These are phyloP conservation scores for Drosophila cracens DNA, from an alignment of 2,888 invertebrate genomes.

Conservation along the genomic window DNA sequence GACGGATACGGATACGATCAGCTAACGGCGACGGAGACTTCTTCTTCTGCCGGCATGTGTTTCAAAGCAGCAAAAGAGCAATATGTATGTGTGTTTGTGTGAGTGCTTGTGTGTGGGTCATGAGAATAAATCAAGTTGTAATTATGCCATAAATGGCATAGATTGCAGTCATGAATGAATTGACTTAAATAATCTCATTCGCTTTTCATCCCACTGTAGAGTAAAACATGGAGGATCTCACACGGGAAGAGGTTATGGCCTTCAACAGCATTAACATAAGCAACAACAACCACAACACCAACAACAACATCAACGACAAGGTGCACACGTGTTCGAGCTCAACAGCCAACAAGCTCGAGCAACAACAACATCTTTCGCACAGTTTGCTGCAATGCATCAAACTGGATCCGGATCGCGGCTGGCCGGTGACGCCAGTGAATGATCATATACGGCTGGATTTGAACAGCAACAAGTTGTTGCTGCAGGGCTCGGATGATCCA, in stretches of 20 bases:
- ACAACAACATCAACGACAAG: slow-evolving; percentile 27
- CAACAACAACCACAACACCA: slow-evolving; percentile 14
- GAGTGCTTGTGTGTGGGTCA: slow-evolving; percentile 6
- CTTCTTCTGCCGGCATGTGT: slow-evolving; percentile 53
- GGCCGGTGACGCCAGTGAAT: slow-evolving; percentile 48
- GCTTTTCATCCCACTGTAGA: slow-evolving; percentile 56
- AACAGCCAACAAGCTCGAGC: slow-evolving; percentile 27
- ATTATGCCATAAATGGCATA: slow-evolving; percentile 11
- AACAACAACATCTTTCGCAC: slow-evolving; percentile 23
- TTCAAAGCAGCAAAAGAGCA: slow-evolving; percentile 5
- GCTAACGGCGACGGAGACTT: slow-evolving; percentile 16
- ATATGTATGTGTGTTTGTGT: slow-evolving; percentile 5
- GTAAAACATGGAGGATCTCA: slow-evolving; percentile 84
- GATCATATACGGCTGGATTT: slow-evolving; percentile 55
- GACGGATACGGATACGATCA: slow-evolving; percentile 54
- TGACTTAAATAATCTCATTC: neutral
- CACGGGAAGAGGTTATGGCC: slow-evolving; percentile 60
- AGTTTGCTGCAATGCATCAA: slow-evolving; percentile 57
- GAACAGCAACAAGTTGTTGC: slow-evolving; percentile 73
- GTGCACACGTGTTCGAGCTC: slow-evolving; percentile 34
- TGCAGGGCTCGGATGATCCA: slow-evolving; percentile 85
- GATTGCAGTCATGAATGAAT: neutral
- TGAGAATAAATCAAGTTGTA: slow-evolving; percentile 6
- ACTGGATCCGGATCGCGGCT: slow-evolving; percentile 62
- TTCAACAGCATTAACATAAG: slow-evolving; percentile 35